These are phyloP conservation scores for Metacarcinus magister DNA, from an alignment of 2,888 invertebrate species.

Conservation along the genomic window DNA sequence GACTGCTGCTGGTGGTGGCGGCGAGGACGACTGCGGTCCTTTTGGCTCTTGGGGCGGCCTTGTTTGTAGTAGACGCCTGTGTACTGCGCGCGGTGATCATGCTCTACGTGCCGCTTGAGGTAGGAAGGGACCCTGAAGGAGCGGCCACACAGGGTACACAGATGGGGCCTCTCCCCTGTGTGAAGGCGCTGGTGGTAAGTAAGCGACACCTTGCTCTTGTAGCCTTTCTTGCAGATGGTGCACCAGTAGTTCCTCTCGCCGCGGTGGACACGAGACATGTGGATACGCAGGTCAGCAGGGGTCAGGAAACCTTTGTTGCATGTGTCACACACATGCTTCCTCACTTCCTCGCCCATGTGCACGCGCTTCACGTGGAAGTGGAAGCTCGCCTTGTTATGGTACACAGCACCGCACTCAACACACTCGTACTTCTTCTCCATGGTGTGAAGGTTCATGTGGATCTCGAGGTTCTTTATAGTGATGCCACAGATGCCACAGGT, in stretches of 20 bases:
- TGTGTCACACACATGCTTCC: conserved; percentile 72
- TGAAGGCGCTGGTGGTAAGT: conserved; percentile 77
- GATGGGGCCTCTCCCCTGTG: conserved; percentile 77
- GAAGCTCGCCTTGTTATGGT: conserved; percentile 76
- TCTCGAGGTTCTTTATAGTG: conserved; percentile 66
- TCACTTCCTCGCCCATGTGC: conserved; percentile 73
- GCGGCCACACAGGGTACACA: conserved; percentile 73
- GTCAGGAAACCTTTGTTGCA: conserved; percentile 74
- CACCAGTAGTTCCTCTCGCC: conserved; percentile 80
- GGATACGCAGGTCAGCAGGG: conserved; percentile 76
- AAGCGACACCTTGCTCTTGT: conserved; percentile 77
- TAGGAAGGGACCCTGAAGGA: conserved; percentile 75
- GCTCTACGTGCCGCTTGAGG: conserved; percentile 78
- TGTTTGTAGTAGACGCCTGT: conserved; percentile 74
- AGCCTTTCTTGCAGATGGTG: conserved; percentile 76
- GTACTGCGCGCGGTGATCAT: conserved; percentile 75
- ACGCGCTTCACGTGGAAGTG: conserved; percentile 78
- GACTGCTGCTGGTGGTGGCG: conserved; percentile 59
- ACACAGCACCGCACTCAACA: conserved; percentile 71
- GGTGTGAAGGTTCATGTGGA: conserved; percentile 79
- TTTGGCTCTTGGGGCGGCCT: conserved; percentile 71
- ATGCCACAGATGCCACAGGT: conserved; percentile 75
- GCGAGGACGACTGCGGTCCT: conserved; percentile 56
- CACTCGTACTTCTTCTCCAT: conserved; percentile 77
- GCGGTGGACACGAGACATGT: conserved; percentile 77